Evolutionary conservation across 2,113 vertebrate species (phyloP).

Genomic region (Semicossyphus pulcher): DNA sequence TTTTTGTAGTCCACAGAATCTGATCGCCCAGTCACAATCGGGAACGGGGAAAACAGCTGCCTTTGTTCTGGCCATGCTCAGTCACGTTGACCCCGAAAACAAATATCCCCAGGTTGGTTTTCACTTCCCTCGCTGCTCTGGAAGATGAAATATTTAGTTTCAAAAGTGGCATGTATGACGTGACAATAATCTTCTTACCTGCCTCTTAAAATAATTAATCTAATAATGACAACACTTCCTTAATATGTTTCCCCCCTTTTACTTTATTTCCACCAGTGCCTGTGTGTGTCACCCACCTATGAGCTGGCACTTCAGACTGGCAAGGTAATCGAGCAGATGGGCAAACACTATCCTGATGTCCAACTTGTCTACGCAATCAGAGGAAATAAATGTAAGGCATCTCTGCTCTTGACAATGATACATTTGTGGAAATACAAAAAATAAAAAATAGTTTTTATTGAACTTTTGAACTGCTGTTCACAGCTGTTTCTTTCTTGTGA

Average conservation of each 20-base stretch:
- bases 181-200: neutral
- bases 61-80: slow-evolving; percentile 97
- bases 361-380: slow-evolving; percentile 93
- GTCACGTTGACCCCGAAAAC: slow-evolving; percentile 91
- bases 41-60: slow-evolving; percentile 98
- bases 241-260: neutral
- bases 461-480: neutral
- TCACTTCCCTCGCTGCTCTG: neutral
- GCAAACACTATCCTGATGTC: slow-evolving; percentile 92
- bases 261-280: slow-evolving; percentile 83
- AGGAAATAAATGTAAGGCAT: slow-evolving; percentile 95
- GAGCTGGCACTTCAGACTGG: slow-evolving; percentile 97
- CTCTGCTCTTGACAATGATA: neutral
- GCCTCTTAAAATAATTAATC: neutral
- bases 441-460: neutral
- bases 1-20: slow-evolving; percentile 91
- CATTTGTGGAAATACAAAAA: neutral
- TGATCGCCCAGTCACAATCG: slow-evolving; percentile 97
- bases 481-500: slow-evolving; percentile 1
- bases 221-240: neutral
- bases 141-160: neutral
- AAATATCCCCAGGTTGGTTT: slow-evolving; percentile 91
- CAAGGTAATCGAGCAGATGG: slow-evolving; percentile 99
- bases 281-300: slow-evolving; percentile 97
- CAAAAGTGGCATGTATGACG: neutral